Base-by-base conservation (phyloP, 2,113 vertebrate species). In the Salvelinus fontinalis region DNA sequence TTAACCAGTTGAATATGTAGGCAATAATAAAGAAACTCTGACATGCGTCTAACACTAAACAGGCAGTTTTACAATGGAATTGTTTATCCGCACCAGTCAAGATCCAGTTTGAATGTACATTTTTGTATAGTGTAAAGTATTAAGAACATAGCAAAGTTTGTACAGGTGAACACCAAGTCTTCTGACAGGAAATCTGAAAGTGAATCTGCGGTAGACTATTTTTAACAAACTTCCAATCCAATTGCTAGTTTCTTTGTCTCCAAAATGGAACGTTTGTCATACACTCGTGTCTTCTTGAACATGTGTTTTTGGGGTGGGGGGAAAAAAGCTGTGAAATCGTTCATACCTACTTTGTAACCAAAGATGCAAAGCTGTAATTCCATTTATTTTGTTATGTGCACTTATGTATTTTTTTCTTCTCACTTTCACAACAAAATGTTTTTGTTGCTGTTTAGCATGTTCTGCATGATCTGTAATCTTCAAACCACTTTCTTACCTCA, bases 401-500 rank as follows among this genome's bases (percentile, higher is more conserved):
- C 95, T 93, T 54, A 93, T 95, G 86, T 86, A 71, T 93, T 94
- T 95, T 93, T 93, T 83, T 44, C 93, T 87, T 75, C 94, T 95
- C 75, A 89, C 79, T 75, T 84, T 83, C 95, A 88, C 91, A 94
- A 95, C 94, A 96, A 92, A 94, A 87, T 88, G 77, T 85, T 94
- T 93, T 87, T 95, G 94, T 96, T 97, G 94, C 95, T 96, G 95
- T 98, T 96, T 92, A 89, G 96, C 97, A 98, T 98, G 97, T 96
- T 96, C 96, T 98, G 97, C 97, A 98, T 98, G 97, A 96, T 94
- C 95, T 97, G 87, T 97, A 96, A 93, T 94, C 95, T 97, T 95
- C 93, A 94, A 97, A 98, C 97, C 97, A 99, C 96, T 99, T 97
- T 95, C 93, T 95, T 98, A 99, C 97, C 97, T 99, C 97, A 98